Evolutionary conservation across 2,797 vertebrate genomes (phyloP), one percentile per base, ranked within the genome.

Genomic region (Hoplostethus atlanticus): DNA sequence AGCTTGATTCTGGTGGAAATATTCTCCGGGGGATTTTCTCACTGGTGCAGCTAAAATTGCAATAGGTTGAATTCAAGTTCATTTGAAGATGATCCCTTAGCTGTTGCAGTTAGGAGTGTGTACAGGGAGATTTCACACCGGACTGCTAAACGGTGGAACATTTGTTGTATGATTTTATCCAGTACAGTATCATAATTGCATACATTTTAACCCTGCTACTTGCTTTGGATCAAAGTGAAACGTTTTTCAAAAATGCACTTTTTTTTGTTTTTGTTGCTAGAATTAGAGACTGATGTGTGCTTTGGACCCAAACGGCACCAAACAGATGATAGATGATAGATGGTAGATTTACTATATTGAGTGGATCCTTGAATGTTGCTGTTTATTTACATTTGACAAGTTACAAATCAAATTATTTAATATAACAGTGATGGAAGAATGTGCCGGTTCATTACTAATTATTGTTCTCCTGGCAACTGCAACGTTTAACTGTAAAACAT

Each of bases 31-130:
- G 44, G 13, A 56, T 71, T 79, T 80, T 86, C 72, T 76, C 64
- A 55, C 58, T 9, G 70, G 76, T 75, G 73, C 79, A 83, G 72
- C 80, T 81, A 46, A 64, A 70, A 71, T 66, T 21, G 21, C 21
- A 21, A 21, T 21, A 21, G 21, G 21, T 21, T 21, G 21, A 21
- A 21, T 21, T 21, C 21, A 21, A 60, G 31, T 75, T 78, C 54
- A 31, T 68, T 61, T 59, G 42, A 13, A 42, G 46, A 40, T 0
- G 2, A 55, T 52, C 65, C 57, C 15, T 56, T 58, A 81, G 68
- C 75, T 81, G 84, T 56, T 87, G 71, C 58, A 80, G 71, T 64
- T 68, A 50, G 11, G 10, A 56, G 28, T 30, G 59, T 6, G 30
- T 7, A 21, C 16, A 30, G 48, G 6, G 30, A 66, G 31, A 44